Evolutionary conservation across 64 coral and sea anemone genomes (phyloP).

Genomic region (Pocillopora verrucosa): DNA sequence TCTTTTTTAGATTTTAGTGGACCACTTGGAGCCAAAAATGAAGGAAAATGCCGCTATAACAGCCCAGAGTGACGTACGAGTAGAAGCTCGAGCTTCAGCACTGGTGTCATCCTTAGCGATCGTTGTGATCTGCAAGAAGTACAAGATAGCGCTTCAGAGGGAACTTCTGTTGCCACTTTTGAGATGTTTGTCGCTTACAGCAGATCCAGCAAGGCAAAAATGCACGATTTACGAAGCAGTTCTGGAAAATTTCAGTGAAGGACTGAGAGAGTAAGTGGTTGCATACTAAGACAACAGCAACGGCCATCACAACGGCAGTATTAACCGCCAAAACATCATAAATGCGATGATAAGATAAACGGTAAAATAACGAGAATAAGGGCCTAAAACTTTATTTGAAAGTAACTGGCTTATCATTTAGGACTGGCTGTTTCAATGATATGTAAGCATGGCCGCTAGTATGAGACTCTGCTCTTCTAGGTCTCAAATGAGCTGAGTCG

Average conservation of each 20-base stretch:
- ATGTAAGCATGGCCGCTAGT: no score
- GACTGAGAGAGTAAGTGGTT: not conserved
- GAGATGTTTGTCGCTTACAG: constrained; percentile 18
- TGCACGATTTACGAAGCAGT: constrained; percentile 9
- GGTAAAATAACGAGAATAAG: no score
- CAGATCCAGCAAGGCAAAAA: not conserved
- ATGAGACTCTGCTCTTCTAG: no score
- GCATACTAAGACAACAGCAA: no score
- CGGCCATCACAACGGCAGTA: no score
- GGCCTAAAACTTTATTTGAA: no score
- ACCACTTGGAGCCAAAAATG: not conserved
- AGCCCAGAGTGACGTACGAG: not conserved
- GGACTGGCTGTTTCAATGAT: no score
- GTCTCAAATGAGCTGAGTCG: no score
- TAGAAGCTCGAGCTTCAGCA: not conserved
- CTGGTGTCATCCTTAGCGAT: not conserved
- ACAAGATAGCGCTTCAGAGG: not conserved
- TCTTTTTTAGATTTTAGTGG: not conserved
- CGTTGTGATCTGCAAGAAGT: not conserved
- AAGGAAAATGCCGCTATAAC: not conserved
- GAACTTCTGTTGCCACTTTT: not conserved
- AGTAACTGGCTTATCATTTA: no score
- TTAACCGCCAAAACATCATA: no score
- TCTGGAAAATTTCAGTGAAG: not conserved
- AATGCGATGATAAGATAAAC: no score